Evolutionary conservation across 2,888 invertebrate genomes (phyloP), one percentile per base, ranked within the genome.

Genomic region (Heliconius erato): DNA sequence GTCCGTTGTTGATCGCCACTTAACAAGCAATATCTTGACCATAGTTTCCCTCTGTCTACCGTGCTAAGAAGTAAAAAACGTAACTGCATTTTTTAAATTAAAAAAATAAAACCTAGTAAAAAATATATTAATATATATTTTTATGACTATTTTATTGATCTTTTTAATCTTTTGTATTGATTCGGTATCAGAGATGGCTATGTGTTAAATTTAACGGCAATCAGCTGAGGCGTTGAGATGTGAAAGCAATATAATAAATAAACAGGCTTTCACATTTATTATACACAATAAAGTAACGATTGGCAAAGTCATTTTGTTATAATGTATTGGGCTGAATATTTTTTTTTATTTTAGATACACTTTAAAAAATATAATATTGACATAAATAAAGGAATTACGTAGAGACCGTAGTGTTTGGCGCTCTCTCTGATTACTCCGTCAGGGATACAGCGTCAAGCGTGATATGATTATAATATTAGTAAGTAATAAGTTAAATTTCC

Each of bases 131-230:
- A 40, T 40, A 54, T 54, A 2, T 54, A 54, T 54, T 54, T 19
- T 23, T 71, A 12, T 40, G 26, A 26, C 14, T 26, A 26, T 72
- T 14, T 14, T 71, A n/a, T 40, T 40, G 4, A 71, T 71, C 1
- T 71, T 40, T 71, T 40, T 11, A 72, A 44, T 35, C 35, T 54
- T 74, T 54, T 23, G 49, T 28, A n/a, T n/a, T n/a, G 16, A 35
- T n/a, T n/a, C 32, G 7, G 54, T 19, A 19, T 54, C 54, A 19
- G 54, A 23, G 54, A 54, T 54, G 59, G 35, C 23, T 9, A 16
- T 40, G 76, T 76, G 63, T 63, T 35, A 76, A 76, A 76, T 63
- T 76, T 76, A 32, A 63, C 76, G n/a, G 63, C 76, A 63, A 76
- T 76, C 63, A 26, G 32, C 35, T 35, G 35, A 63, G 35, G 63